phyloP scores from a whole-genome alignment of 2,888 invertebrate genomes.

The Myathropa florea region DNA sequence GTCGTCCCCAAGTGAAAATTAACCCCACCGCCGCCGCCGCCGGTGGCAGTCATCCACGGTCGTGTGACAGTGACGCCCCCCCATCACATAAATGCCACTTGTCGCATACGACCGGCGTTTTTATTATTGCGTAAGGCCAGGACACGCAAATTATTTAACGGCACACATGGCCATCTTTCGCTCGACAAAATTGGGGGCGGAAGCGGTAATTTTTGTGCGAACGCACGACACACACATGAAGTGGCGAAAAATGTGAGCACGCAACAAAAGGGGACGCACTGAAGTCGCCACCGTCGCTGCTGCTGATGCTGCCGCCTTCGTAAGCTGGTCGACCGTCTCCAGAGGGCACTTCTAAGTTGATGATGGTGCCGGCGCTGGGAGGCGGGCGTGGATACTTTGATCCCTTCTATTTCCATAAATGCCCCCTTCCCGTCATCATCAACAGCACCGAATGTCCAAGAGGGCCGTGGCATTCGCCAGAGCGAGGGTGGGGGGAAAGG shows the following conservation, averaged over 20 bases:
- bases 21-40: constrained; percentile 2
- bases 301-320: background rate
- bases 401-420: constrained; percentile 37
- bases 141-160: constrained; percentile 62
- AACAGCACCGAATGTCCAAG: background rate
- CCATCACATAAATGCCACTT: constrained; percentile 64
- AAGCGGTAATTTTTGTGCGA: background rate
- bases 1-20: constrained; percentile 66
- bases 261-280: constrained; percentile 32
- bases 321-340: constrained; percentile 7
- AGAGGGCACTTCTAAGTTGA: constrained; percentile 17
- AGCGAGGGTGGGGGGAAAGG: background rate
- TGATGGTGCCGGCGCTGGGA: background rate
- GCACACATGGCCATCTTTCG: constrained; percentile 36
- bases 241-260: constrained; percentile 38
- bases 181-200: background rate
- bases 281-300: background rate
- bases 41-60: background rate
- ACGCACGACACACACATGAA: constrained; percentile 42
- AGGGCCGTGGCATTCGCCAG: background rate
- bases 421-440: constrained; percentile 15
- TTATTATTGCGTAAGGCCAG: constrained; percentile 68
- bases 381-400: constrained; percentile 42
- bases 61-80: background rate
- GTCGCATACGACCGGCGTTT: constrained; percentile 64